A percentile compares a stretch with the other conserved stretches of the same genome.
phyloP scores from a whole-genome alignment of 1,140 invertebrate species.

The Papilio machaon region DNA sequence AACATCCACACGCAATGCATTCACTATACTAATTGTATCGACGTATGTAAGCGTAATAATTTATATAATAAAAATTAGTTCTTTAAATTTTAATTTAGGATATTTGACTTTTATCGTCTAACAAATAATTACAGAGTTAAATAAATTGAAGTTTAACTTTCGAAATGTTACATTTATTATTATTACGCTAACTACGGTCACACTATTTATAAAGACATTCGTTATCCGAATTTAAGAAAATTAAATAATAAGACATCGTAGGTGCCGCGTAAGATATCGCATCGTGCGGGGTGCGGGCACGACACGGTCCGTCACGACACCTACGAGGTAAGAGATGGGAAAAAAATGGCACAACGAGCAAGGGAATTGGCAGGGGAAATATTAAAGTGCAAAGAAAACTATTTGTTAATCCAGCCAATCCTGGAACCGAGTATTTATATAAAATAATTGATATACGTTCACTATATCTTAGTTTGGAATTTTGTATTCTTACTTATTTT shows the following conservation, averaged over 20 bases:
- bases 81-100: too few species aligned
- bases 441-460: conserved; percentile 22
- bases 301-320: conserved; percentile 42
- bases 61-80: background rate
- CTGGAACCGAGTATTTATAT: conserved; percentile 60
- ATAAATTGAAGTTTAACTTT: too few species aligned
- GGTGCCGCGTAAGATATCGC: conserved; percentile 50
- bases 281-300: conserved; percentile 71
- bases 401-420: conserved; percentile 73
- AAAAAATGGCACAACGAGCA: conserved; percentile 81
- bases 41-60: background rate
- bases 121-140: too few species aligned
- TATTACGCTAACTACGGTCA: conserved; percentile 12
- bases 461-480: conserved; percentile 1
- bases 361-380: conserved; percentile 47
- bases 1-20: conserved; percentile 60
- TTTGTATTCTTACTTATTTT: conserved; percentile 48
- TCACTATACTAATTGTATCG: conserved; percentile 40
- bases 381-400: conserved; percentile 55
- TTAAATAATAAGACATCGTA: conserved; percentile 50
- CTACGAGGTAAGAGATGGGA: conserved; percentile 49
- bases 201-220: background rate
- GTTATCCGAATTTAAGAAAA: background rate
- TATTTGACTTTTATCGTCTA: background rate
- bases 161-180: background rate